Conservation (phyloP, 2,797 vertebrate genomes). For the Ateles fusciceps region DNA sequence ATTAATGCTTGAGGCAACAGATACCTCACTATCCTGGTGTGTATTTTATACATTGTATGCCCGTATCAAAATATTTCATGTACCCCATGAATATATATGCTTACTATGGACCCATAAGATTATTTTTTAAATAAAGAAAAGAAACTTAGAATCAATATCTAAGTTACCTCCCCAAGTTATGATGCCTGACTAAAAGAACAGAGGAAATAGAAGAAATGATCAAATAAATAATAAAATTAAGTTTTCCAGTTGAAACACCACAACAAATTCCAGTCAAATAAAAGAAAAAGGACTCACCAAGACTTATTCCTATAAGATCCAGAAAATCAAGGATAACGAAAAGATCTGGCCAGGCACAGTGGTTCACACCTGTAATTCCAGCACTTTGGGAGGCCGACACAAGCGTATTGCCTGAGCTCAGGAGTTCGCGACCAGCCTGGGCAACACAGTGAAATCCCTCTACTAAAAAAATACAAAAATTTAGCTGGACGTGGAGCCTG, state of each 20-base stretch:
- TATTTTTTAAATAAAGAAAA: background rate
- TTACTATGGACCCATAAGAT: background rate
- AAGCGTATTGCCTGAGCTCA: too few species aligned
- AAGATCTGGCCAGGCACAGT: too few species aligned
- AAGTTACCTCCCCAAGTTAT: background rate
- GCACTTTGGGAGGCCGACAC: too few species aligned
- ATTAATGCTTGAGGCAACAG: background rate
- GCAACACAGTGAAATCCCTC: too few species aligned
- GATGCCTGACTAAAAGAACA: background rate
- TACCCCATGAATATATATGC: background rate
- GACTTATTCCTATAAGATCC: background rate
- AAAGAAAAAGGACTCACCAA: background rate
- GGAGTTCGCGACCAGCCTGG: too few species aligned
- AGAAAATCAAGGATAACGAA: background rate
- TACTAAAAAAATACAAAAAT: too few species aligned
- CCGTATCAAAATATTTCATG: background rate
- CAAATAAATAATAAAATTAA: background rate
- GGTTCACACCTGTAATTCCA: too few species aligned
- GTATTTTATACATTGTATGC: background rate
- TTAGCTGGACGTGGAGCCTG: too few species aligned
- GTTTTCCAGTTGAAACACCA: background rate
- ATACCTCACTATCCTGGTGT: background rate
- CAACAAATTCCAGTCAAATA: background rate
- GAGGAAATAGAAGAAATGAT: background rate
- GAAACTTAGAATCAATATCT: background rate